Base-by-base conservation (phyloP, 2,113 vertebrate species). In the Papio anubis region DNA sequence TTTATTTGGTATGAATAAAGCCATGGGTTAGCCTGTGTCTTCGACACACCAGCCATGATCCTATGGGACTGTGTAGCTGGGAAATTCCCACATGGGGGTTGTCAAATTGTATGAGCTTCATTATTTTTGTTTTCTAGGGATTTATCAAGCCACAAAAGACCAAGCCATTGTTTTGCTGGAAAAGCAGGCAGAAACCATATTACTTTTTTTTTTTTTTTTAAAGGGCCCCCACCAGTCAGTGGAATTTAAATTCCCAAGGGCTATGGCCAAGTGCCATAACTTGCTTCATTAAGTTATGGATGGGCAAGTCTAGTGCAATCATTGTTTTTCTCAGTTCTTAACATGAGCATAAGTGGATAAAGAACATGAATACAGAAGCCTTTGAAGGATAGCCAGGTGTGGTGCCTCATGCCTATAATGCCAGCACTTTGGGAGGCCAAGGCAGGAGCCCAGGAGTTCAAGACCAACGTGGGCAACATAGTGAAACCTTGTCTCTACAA, bases 1-100 rank as follows among this genome's bases (percentile, higher is more conserved):
- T 87, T 85, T 73, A 70, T 95, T 97, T 95, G 55, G 50, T 68
- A 81, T 94, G 50, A 97, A 52, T 85, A 23, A 95, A 93, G 32
- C 68, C 82, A 27, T 79, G 13, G 10, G 70, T 61, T 94, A 76
- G 12, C n/a, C 27, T 40, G n/a, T 86, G 85, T 83, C 55, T 92
- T 79, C 76, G 21, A 50, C 12, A 45, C 2, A 59, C 7, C 23
- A 38, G 32, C 10, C 7, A 27, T 45, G 43, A 96, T 90, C n/a
- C 73, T 59, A 25, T 0, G 32, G 20, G 64, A 76, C 30, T 64
- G 3, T 18, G 32, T 92, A 68, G 66, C 66, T 92, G 57, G 30
- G 40, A 93, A 97, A 86, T 96, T 93, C 18, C n/a, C 30, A 45
- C 11, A 1, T 32, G 25, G 50, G 48, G 5, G 4, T 68, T 88